Evolutionary conservation across 2,797 vertebrate genomes (phyloP), one percentile per base, ranked within the genome.

Genomic region (Chaenodraco wilsoni): DNA sequence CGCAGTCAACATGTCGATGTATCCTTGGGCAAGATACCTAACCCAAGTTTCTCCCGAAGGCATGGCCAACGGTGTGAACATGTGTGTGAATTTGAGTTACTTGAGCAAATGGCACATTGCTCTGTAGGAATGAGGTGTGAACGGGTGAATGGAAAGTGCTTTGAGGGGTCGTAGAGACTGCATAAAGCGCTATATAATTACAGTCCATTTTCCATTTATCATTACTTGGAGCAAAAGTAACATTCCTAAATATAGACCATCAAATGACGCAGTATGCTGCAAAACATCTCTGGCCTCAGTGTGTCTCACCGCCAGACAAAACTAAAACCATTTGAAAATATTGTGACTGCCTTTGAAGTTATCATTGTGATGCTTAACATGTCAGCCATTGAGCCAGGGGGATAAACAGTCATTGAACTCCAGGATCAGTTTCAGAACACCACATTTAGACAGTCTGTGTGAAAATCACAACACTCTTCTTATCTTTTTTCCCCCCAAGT

Each of bases 331-430:
- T 78, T 70, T 23, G 41, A 12, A 74, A 74, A 69, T 63, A 58
- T 51, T 57, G 43, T 61, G 23, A 69, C 61, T 61, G 60, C 16
- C 75, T 86, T 85, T 80, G 54, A 85, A 76, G 71, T 69, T 37
- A 58, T 76, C 67, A 33, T 23, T 66, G 69, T 69, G 56, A 79
- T 10, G 21, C 62, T 64, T 23, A 50, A 65, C 67, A 74, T 83
- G 71, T 69, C 64, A 76, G 74, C 4, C 4, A 61, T 56, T 60
- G 81, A 64, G 76, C 78, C 72, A 23, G 44, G 3, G 65, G 78
- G 66, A 69, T 86, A 79, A 86, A 84, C 82, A 83, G 62, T 71
- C 68, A 72, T 55, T 81, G 69, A 70, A 55, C 46, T 17, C 12
- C n/a, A 16, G 51, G 49, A 82, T 73, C 67, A 73, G 17, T 67